Conservation (phyloP, 2,113 vertebrate species). For the Ictalurus punctatus region DNA sequence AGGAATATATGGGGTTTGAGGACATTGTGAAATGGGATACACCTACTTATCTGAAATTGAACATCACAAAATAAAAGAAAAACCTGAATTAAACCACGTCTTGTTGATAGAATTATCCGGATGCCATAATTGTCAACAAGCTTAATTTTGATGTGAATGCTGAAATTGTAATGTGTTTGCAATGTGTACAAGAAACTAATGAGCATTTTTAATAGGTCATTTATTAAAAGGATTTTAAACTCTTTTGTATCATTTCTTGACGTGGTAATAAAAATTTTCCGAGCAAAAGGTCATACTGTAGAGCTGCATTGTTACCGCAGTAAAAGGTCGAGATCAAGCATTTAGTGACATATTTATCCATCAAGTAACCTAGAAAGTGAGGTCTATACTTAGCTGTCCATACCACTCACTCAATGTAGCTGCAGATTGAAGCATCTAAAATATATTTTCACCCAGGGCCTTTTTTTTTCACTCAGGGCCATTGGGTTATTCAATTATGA, state of each 20-base stretch:
- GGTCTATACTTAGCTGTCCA: not conserved
- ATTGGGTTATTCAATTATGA: slow-evolving; percentile 1
- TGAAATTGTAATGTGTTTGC: not conserved
- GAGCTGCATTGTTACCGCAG: not conserved
- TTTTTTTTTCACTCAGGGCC: not conserved
- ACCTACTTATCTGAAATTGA: not conserved
- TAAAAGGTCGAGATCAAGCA: not conserved
- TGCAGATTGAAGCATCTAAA: not conserved
- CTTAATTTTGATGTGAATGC: not conserved
- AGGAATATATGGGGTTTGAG: not conserved
- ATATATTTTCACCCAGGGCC: not conserved
- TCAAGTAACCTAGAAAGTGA: not conserved
- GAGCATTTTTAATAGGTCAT: not conserved
- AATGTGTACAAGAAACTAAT: not conserved
- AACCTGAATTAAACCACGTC: not conserved
- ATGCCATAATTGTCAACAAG: not conserved
- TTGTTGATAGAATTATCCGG: not conserved
- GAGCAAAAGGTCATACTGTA: not conserved
- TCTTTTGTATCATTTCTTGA: not conserved
- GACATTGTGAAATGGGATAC: not conserved
- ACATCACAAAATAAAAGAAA: not conserved
- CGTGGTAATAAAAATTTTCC: not conserved
- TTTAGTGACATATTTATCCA: not conserved
- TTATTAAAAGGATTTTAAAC: not conserved
- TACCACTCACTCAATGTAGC: not conserved